phyloP scores from a whole-genome alignment of 2,797 vertebrate species.

The Phataginus tetradactyla region DNA sequence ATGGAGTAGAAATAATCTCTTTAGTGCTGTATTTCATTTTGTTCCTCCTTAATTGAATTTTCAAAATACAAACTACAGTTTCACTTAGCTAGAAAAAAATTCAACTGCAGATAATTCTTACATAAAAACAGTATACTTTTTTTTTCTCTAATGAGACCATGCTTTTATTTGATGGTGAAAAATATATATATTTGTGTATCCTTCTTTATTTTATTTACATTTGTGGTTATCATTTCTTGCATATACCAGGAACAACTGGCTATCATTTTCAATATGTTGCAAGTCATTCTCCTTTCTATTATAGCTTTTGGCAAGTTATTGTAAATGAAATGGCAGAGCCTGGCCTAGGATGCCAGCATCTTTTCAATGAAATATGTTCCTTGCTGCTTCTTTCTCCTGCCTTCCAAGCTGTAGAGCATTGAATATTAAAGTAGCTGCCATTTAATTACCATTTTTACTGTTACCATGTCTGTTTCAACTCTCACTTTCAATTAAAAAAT shows the following conservation, averaged over 20 bases:
- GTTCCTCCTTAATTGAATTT: neutral
- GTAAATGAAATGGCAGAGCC: neutral
- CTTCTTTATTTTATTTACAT: neutral
- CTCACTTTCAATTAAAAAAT: constrained; percentile 72
- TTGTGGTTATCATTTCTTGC: neutral
- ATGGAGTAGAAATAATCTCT: neutral
- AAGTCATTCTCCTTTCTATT: neutral
- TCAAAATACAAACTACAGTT: neutral
- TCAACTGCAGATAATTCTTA: neutral
- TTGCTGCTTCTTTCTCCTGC: constrained; percentile 3
- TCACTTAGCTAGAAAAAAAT: neutral
- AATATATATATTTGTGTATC: neutral
- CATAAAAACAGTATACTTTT: neutral
- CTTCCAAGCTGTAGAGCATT: constrained; percentile 67
- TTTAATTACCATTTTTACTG: constrained; percentile 71
- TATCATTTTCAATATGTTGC: neutral
- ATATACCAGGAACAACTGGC: neutral
- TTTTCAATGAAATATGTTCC: constrained; percentile 45
- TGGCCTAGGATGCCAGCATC: neutral
- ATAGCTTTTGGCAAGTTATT: neutral
- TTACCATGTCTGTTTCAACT: constrained; percentile 60
- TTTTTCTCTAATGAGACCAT: neutral
- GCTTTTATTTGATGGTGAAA: neutral
- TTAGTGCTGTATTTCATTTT: neutral
- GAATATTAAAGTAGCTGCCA: constrained; percentile 56